Conservation (phyloP, 2,113 vertebrate species). For the Aegithalos caudatus region DNA sequence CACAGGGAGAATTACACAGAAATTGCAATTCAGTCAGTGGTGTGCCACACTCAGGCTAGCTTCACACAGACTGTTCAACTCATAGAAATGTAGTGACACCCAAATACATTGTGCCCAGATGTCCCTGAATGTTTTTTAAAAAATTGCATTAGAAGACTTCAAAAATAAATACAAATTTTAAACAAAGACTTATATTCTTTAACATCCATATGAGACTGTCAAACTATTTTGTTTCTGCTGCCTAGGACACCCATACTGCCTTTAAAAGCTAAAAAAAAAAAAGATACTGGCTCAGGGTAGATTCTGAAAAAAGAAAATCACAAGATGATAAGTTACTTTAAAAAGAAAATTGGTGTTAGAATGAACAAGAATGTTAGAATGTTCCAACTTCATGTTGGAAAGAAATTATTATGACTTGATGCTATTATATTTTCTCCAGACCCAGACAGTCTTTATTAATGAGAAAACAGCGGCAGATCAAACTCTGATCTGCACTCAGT, state of each 20-base stretch:
- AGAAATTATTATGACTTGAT: not conserved
- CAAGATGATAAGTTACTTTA: not conserved
- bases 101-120: not conserved
- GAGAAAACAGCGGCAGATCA: accelerated
- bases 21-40: not conserved
- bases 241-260: not conserved
- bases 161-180: not conserved
- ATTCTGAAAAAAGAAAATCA: not conserved
- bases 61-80: not conserved
- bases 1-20: not conserved
- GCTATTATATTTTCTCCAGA: not conserved
- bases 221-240: not conserved
- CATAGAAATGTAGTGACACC: not conserved
- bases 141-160: not conserved
- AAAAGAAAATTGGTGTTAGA: not conserved
- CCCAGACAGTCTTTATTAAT: not conserved
- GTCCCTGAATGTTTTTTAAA: no score
- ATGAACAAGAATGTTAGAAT: not conserved
- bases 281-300: not conserved
- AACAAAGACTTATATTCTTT: not conserved
- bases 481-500: not conserved
- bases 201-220: not conserved
- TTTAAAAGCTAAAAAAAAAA: not conserved
- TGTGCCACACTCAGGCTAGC: not conserved
- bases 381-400: not conserved